These are phyloP conservation scores for Arctopsyche grandis DNA, from an alignment of 1,140 invertebrate genomes.

Conservation along the genomic window DNA sequence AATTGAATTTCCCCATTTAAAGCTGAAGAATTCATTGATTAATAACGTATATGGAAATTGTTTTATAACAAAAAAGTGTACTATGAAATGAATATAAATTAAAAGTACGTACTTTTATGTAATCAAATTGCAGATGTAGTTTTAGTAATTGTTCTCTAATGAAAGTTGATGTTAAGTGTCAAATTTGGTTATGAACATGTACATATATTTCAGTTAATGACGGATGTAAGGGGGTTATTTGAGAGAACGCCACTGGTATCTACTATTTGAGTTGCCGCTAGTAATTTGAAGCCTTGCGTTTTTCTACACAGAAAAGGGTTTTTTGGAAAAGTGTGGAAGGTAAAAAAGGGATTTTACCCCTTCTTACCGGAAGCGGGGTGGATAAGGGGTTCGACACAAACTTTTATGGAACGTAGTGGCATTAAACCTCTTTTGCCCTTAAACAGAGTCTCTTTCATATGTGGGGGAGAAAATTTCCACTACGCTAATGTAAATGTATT, in stretches of 20 bases:
- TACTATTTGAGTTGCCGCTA: constrained; percentile 54
- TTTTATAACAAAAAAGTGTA: too few species aligned
- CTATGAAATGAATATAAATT: too few species aligned
- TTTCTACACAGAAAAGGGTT: constrained; percentile 54
- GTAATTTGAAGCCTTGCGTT: constrained; percentile 54
- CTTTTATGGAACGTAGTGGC: constrained; percentile 53
- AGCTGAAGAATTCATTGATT: too few species aligned
- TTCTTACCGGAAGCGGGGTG: constrained; percentile 40
- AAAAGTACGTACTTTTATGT: too few species aligned
- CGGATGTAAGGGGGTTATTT: neutral
- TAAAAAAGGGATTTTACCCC: constrained; percentile 55
- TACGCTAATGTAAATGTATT: constrained; percentile 50
- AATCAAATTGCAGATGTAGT: neutral
- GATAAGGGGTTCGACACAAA: constrained; percentile 44
- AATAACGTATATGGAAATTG: too few species aligned
- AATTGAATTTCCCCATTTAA: neutral
- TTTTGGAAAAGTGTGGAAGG: constrained; percentile 55
- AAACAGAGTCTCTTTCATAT: constrained; percentile 44
- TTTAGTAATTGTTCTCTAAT: too few species aligned
- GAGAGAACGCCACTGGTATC: constrained; percentile 30
- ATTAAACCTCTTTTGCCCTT: constrained; percentile 48
- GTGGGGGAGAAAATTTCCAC: constrained; percentile 6
- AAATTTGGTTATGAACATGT: too few species aligned
- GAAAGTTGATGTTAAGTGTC: neutral
- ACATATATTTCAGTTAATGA: constrained; percentile 6